Evolutionary conservation across 2,888 invertebrate genomes (phyloP).

Genomic region (Calameuta pallipes): DNA sequence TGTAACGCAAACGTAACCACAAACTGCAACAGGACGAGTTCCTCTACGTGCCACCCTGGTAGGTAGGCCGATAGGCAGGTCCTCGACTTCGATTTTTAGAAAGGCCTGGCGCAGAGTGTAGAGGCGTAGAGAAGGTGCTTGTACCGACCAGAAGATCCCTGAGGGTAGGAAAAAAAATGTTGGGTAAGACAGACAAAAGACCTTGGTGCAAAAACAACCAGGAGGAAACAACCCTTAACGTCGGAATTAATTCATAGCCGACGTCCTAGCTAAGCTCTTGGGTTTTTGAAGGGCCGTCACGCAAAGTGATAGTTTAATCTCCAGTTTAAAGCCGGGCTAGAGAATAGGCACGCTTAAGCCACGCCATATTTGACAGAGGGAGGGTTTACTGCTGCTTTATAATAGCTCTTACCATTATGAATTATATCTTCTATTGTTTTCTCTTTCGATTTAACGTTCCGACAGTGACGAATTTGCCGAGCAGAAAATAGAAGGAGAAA

Average conservation of each 20-base stretch:
- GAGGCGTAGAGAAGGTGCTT: too few species aligned
- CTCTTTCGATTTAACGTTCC: too few species aligned
- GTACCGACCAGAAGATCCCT: too few species aligned
- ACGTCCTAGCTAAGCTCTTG: constrained; percentile 37
- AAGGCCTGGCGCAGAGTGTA: too few species aligned
- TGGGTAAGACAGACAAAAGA: too few species aligned
- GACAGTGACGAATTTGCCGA: constrained; percentile 4
- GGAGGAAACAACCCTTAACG: constrained; percentile 23
- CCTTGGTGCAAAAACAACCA: background rate
- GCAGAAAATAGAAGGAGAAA: background rate
- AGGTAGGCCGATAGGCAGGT: constrained; percentile 19
- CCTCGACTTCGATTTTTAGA: constrained; percentile 12
- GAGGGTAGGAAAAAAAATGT: too few species aligned
- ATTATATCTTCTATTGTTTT: too few species aligned
- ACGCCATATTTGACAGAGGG: constrained; percentile 17
- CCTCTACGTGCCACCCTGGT: too few species aligned
- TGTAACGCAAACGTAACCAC: constrained; percentile 42
- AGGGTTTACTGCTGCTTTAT: too few species aligned
- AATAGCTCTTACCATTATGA: too few species aligned
- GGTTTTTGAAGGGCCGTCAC: constrained; percentile 55
- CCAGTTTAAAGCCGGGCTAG: constrained; percentile 47
- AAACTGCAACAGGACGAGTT: background rate
- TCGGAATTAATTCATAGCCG: constrained; percentile 54
- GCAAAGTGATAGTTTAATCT: constrained; percentile 60
- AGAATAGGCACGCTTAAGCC: constrained; percentile 48